phyloP scores from a whole-genome alignment of 1,140 invertebrate species.

The Anagrus nilaparvatae region DNA sequence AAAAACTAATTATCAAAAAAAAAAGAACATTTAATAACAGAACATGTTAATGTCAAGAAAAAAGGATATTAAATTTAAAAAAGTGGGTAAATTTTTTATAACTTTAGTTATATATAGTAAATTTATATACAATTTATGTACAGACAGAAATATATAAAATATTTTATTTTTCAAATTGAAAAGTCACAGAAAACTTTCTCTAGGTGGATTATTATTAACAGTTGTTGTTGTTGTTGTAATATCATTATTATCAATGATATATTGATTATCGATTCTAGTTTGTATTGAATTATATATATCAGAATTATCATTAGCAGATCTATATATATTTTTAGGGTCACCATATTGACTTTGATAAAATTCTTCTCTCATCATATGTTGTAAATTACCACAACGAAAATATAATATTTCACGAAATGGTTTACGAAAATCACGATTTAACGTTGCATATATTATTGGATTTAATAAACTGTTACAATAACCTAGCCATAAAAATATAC shows the following conservation, averaged over 20 bases:
- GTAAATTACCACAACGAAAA: conserved; percentile 77
- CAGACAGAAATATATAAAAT: no score
- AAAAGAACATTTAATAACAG: no score
- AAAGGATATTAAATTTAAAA: no score
- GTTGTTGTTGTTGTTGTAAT: neutral
- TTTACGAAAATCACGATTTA: conserved; percentile 85
- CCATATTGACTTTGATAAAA: conserved; percentile 88
- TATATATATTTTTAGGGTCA: conserved; percentile 50
- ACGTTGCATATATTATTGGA: conserved; percentile 86
- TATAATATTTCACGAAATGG: conserved; percentile 86
- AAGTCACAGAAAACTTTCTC: conserved; percentile 41
- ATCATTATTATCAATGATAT: conserved; percentile 12
- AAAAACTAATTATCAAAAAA: no score
- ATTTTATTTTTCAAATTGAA: no score
- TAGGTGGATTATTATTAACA: conserved; percentile 25
- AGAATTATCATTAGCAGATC: conserved; percentile 14
- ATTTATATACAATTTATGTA: no score
- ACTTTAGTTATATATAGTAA: no score
- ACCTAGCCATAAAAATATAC: conserved; percentile 77
- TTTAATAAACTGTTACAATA: conserved; percentile 90
- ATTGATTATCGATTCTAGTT: conserved; percentile 22
- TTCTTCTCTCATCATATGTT: conserved; percentile 84
- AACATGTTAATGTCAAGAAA: no score
- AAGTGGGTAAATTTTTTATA: no score
- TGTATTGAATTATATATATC: conserved; percentile 22